These are phyloP conservation scores for Xiphophorus hellerii DNA, from an alignment of 2,113 vertebrate genomes.

Conservation along the genomic window DNA sequence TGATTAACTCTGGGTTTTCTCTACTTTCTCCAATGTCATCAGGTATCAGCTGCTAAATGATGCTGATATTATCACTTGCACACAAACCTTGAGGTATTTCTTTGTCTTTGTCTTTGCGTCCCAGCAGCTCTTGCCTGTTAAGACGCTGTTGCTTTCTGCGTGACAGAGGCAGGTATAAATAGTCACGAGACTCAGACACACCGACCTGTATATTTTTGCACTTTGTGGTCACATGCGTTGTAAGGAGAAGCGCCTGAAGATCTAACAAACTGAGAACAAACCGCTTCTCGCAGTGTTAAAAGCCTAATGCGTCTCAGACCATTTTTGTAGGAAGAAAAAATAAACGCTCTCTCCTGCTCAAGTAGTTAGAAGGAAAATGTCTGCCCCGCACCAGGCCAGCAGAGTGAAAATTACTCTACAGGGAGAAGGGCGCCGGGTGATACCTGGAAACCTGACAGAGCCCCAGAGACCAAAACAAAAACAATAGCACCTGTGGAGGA, in stretches of 20 bases:
- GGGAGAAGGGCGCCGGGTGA: conserved; percentile 3
- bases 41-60: conserved; percentile 36
- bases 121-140: conserved; percentile 29
- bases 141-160: conserved; percentile 40
- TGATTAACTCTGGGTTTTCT: background rate
- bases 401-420: background rate
- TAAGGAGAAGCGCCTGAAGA: too few species aligned
- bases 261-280: background rate
- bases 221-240: too few species aligned
- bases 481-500: background rate
- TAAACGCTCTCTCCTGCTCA: background rate
- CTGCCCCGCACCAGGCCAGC: conserved; percentile 39
- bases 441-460: conserved; percentile 35
- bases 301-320: background rate
- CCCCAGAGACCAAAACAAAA: background rate
- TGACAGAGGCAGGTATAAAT: conserved; percentile 54
- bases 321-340: background rate
- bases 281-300: background rate
- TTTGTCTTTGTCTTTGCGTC: conserved; percentile 18
- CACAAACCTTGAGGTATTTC: conserved; percentile 5
- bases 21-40: conserved; percentile 14
- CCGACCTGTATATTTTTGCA: too few species aligned
- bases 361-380: conserved; percentile 2
- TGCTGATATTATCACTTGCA: conserved; percentile 31
- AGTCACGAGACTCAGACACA: conserved; percentile 21